phyloP scores from a whole-genome alignment of 2,888 invertebrate species.

The Brachyopa scutellaris region DNA sequence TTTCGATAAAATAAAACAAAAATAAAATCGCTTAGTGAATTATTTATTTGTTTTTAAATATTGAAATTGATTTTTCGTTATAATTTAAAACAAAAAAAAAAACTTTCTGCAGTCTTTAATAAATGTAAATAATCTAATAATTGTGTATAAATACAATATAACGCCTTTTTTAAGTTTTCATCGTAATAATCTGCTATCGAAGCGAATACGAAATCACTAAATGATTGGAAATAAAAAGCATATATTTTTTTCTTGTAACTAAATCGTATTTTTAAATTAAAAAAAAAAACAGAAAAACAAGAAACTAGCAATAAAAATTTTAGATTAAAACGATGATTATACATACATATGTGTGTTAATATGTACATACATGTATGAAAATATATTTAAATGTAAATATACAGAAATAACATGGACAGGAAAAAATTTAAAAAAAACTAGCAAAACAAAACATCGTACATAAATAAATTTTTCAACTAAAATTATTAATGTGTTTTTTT shows the following conservation, averaged over 20 bases:
- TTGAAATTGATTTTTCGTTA: conserved; percentile 33
- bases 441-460: conserved; percentile 40
- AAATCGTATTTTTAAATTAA: conserved; percentile 30
- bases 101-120: conserved; percentile 20
- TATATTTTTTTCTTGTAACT: conserved; percentile 13
- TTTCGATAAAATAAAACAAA: conserved; percentile 41
- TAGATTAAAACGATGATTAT: conserved; percentile 57
- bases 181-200: conserved; percentile 29
- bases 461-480: conserved; percentile 63
- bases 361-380: conserved; percentile 30
- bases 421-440: conserved; percentile 17
- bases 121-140: conserved; percentile 32
- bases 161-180: conserved; percentile 13
- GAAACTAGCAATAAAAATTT: conserved; percentile 62
- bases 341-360: conserved; percentile 26
- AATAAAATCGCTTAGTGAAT: conserved; percentile 58
- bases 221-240: background rate
- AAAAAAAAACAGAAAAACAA: no score
- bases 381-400: conserved; percentile 70
- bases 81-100: conserved; percentile 15
- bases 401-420: conserved; percentile 41
- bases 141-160: conserved; percentile 34
- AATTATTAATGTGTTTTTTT: background rate
- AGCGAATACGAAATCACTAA: background rate
- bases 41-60: conserved; percentile 14